Conservation (phyloP, 1,140 invertebrate genomes). For the Hormaphis cornu region DNA sequence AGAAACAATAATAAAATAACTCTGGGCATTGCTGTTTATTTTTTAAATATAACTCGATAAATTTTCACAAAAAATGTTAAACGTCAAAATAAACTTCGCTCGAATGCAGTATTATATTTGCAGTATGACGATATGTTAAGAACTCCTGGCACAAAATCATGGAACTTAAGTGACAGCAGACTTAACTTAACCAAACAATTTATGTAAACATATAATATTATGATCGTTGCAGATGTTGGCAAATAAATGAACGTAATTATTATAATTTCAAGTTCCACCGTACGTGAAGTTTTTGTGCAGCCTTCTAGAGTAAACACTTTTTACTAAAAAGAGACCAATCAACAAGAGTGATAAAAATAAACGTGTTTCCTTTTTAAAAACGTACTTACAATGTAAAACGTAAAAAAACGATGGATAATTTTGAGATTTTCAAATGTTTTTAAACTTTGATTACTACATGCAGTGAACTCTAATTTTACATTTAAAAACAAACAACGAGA, state of each 20-base stretch:
- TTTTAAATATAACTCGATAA: neutral
- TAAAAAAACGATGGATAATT: too few species aligned
- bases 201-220: constrained; percentile 20
- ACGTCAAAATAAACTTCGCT: neutral
- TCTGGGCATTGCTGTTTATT: neutral
- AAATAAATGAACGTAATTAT: constrained; percentile 17
- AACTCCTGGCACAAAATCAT: neutral
- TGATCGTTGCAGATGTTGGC: neutral
- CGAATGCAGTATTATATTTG: constrained; percentile 10
- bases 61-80: neutral
- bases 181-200: constrained; percentile 24
- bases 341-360: too few species aligned
- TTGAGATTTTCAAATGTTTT: too few species aligned
- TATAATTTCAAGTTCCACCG: constrained; percentile 12
- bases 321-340: too few species aligned
- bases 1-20: neutral
- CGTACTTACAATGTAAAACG: too few species aligned
- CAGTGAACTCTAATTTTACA: too few species aligned
- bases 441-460: too few species aligned
- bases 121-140: constrained; percentile 15
- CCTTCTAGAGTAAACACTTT: too few species aligned
- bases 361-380: too few species aligned
- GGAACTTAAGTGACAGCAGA: constrained; percentile 2
- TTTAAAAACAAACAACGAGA: too few species aligned
- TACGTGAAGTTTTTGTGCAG: neutral